Base-by-base conservation (phyloP, 2,797 vertebrate species). In the Eremophila alpestris region DNA sequence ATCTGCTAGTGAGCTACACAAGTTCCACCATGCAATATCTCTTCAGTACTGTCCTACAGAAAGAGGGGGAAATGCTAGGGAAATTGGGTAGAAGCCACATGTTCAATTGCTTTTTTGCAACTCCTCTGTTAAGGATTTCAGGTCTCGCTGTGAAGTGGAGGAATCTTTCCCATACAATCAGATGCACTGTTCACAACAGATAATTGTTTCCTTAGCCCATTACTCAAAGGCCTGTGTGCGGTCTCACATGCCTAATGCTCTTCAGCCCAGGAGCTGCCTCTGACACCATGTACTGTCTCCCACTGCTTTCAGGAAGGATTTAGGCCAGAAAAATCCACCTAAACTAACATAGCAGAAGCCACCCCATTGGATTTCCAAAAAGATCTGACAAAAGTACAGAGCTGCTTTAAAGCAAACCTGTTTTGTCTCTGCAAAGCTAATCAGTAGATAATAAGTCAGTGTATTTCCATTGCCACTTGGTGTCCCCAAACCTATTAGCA, bases 401-500 rank as follows among this genome's bases (percentile, higher is more conserved):
- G 24, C 23, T 71, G 27, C 5, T 75, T 86, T 78, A 64, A 75
- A 55, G 38, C 49, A 68, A 80, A 51, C 7, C 2, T 4, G 15
- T 16, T 83, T 76, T 43, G 26, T 41, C 19, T 43, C 59, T n/a
- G 56, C 24, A 82, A 58, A 73, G 34, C 58, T 92, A 51, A 51
- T n/a, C 60, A 40, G 45, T 29, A n/a, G 29, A 45, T 56, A 77
- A 26, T 16, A 89, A 80, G n/a, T 87, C 78, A 71, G 32, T 87
- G 43, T 54, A 58, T 94, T 96, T 87, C 75, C 75, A 54, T 26
- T 80, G 87, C 89, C 81, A 77, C 93, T 95, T 90, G 89, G 78
- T 92, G 78, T 93, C 89, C 92, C 60, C 89, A 95, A 71, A 93
- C 65, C 41, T 77, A 70, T 48, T 17, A 78, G 68, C 75, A 71